Percentiles rank a stretch among this genome's conserved stretches.
Conservation (phyloP, 2,888 invertebrate species). For the Scaptomyza tumidula region DNA sequence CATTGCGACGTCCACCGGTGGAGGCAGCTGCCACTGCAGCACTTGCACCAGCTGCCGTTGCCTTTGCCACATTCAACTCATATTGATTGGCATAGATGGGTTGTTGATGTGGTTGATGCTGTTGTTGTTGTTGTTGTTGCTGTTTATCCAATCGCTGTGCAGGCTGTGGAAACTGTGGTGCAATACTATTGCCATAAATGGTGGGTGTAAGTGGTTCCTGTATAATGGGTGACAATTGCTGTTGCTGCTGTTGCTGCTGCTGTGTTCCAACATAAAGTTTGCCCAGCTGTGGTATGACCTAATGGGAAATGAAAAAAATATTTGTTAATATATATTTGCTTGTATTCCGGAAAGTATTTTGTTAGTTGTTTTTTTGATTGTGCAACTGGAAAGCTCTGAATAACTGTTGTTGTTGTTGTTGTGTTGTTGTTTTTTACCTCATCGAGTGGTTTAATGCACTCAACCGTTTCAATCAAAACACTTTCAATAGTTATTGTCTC, state of each 20-base stretch:
- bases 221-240: slow-evolving; percentile 82
- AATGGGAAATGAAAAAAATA: not conserved
- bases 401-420: slow-evolving; percentile 33
- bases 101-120: slow-evolving; percentile 74
- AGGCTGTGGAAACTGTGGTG: slow-evolving; percentile 82
- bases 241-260: slow-evolving; percentile 73
- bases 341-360: not conserved
- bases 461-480: slow-evolving; percentile 62
- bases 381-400: slow-evolving; percentile 58
- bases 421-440: slow-evolving; percentile 52
- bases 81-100: slow-evolving; percentile 85
- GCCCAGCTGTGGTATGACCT: slow-evolving; percentile 73
- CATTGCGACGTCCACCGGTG: slow-evolving; percentile 72
- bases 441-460: slow-evolving; percentile 50
- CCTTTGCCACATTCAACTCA: slow-evolving; percentile 79
- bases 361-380: slow-evolving; percentile 16
- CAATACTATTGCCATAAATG: slow-evolving; percentile 62
- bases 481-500: slow-evolving; percentile 53
- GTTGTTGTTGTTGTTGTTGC: slow-evolving; percentile 65
- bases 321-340: not conserved
- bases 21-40: slow-evolving; percentile 48
- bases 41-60: slow-evolving; percentile 43
- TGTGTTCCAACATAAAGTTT: slow-evolving; percentile 66
- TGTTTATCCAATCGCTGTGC: slow-evolving; percentile 77
- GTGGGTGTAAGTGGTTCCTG: slow-evolving; percentile 83